phyloP scores from a whole-genome alignment of 2,888 invertebrate species.

The Eulithis prunata region DNA sequence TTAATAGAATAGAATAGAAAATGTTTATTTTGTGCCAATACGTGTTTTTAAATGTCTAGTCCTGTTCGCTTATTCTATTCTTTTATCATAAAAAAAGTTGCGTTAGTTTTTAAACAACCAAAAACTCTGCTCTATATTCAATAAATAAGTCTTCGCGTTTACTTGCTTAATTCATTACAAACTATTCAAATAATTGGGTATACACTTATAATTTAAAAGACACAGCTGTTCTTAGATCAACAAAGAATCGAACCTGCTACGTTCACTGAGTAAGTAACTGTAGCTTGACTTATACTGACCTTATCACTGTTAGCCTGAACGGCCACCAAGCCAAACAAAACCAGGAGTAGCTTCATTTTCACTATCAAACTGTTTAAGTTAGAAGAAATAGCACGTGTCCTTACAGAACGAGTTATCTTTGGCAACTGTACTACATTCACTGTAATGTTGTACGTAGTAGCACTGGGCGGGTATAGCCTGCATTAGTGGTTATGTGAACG shows the following conservation, averaged over 20 bases:
- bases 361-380: constrained; percentile 22
- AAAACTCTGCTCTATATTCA: too few species aligned
- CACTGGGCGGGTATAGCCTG: background rate
- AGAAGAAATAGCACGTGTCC: constrained; percentile 25
- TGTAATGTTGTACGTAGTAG: background rate
- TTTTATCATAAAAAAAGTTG: too few species aligned
- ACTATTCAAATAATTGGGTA: too few species aligned
- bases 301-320: constrained; percentile 41
- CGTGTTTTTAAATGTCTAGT: too few species aligned
- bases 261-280: background rate
- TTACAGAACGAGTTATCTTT: constrained; percentile 31
- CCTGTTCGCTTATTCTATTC: too few species aligned
- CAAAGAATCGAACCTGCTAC: background rate
- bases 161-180: too few species aligned
- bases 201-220: too few species aligned
- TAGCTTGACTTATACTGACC: constrained; percentile 40
- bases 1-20: too few species aligned
- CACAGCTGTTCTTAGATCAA: background rate
- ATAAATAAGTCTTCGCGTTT: too few species aligned
- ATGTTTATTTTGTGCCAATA: too few species aligned
- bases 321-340: constrained; percentile 43
- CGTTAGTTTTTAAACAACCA: too few species aligned
- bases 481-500: background rate
- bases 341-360: constrained; percentile 44
- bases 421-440: constrained; percentile 34